Percentiles rank a stretch among this genome's conserved stretches.
Evolutionary conservation across 2,113 vertebrate genomes (phyloP).

Genomic region (Chaetodon auriga): DNA sequence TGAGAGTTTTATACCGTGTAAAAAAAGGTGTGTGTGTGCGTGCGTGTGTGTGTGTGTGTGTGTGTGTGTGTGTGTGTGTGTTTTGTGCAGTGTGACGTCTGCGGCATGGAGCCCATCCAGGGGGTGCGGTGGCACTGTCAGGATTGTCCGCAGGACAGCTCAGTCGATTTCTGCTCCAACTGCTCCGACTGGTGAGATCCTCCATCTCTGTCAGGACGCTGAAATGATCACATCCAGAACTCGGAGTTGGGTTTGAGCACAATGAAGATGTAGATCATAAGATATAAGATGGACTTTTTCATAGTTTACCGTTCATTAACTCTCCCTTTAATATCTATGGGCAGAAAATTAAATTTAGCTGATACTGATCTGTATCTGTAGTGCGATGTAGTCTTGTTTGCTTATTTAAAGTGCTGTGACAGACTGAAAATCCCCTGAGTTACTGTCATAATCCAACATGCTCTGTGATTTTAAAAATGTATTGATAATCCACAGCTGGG

Average conservation of each 20-base stretch:
- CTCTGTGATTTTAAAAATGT: not conserved
- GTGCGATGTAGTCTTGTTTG: too few species aligned
- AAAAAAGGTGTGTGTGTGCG: not conserved
- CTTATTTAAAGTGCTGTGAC: not conserved
- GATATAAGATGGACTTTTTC: not conserved
- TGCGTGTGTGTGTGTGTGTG: too few species aligned
- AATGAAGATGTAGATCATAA: not conserved
- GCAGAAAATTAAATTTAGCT: not conserved
- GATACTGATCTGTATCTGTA: too few species aligned
- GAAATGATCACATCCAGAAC: not conserved
- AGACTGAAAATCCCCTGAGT: not conserved
- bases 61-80: not conserved
- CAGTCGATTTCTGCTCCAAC: constrained; percentile 96
- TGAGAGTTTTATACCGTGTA: not conserved
- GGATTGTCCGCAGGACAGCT: constrained; percentile 93
- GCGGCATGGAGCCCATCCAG: constrained; percentile 94
- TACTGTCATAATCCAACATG: not conserved
- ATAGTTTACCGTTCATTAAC: not conserved
- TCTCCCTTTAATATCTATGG: not conserved
- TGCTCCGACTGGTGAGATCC: constrained; percentile 95
- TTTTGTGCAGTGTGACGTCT: constrained; percentile 91
- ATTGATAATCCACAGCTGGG: not conserved
- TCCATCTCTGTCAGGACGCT: not conserved
- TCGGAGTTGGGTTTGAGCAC: not conserved
- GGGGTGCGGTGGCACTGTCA: constrained; percentile 97